Conservation (phyloP, 2,113 vertebrate genomes). For the Scomber colias region DNA sequence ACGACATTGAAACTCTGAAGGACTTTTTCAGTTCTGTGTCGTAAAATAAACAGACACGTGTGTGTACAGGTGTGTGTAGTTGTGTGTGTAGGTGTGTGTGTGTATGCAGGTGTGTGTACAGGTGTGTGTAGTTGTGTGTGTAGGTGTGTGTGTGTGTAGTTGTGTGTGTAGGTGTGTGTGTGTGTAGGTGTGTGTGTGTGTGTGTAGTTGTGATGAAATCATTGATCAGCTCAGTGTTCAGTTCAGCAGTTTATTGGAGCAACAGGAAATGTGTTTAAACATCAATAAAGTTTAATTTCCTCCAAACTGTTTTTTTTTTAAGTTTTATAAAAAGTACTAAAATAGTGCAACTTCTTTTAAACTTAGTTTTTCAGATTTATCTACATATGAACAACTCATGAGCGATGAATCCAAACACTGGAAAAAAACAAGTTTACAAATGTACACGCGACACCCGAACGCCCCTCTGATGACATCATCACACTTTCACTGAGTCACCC, state of each 20-base stretch:
- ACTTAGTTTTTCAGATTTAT: conserved; percentile 77
- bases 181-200: no score
- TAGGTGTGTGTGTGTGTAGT: no score
- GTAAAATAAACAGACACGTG: no score
- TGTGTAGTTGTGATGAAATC: background rate
- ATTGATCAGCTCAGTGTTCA: background rate
- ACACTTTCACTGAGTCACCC: no score
- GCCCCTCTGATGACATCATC: conserved; percentile 25
- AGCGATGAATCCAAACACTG: conserved; percentile 60
- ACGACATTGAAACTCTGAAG: no score
- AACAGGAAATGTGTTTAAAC: conserved; percentile 60
- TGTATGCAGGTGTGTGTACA: no score
- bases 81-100: no score
- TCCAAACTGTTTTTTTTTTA: conserved; percentile 42
- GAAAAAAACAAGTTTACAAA: conserved; percentile 82
- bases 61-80: no score
- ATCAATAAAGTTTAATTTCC: conserved; percentile 36
- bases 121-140: no score
- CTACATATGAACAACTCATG: conserved; percentile 83
- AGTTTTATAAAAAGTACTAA: conserved; percentile 86
- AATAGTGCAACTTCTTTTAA: conserved; percentile 85
- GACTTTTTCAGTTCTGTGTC: no score
- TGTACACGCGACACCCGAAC: conserved; percentile 67
- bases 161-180: no score
- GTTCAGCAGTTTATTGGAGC: conserved; percentile 68